These are phyloP conservation scores for Synanthedon andrenaeformis DNA, from an alignment of 2,888 invertebrate genomes.

Conservation along the genomic window DNA sequence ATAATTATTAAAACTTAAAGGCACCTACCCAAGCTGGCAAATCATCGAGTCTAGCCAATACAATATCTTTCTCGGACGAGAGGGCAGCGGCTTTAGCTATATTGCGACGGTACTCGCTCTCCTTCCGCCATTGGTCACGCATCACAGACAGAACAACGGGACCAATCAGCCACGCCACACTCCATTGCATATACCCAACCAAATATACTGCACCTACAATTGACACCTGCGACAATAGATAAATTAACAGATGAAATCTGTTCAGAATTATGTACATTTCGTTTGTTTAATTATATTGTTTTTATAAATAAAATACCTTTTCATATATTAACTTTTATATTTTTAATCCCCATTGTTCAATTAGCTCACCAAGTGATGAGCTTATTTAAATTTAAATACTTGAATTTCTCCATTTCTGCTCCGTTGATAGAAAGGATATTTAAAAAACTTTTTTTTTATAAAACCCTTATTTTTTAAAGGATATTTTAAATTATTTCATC, in stretches of 20 bases:
- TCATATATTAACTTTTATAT: too few relatives aligned
- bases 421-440: too few relatives aligned
- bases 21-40: conserved; percentile 90
- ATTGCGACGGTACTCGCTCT: conserved; percentile 77
- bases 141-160: conserved; percentile 85
- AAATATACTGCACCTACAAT: conserved; percentile 82
- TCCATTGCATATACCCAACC: conserved; percentile 88
- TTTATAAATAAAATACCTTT: not conserved
- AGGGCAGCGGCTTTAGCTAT: conserved; percentile 82
- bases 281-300: conserved; percentile 1
- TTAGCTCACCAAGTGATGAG: too few relatives aligned
- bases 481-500: too few relatives aligned
- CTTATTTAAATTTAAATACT: too few relatives aligned
- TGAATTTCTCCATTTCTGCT: too few relatives aligned
- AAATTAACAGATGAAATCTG: not conserved
- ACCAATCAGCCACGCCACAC: conserved; percentile 86
- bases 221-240: conserved; percentile 56
- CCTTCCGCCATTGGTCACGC: conserved; percentile 82
- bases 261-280: not conserved
- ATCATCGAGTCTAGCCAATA: conserved; percentile 88
- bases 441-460: too few relatives aligned
- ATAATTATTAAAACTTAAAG: too few relatives aligned
- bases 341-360: too few relatives aligned
- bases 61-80: conserved; percentile 87
- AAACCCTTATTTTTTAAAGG: too few relatives aligned